These are phyloP conservation scores for Neuroterus valhalla DNA, from an alignment of 1,140 invertebrate genomes.

Conservation along the genomic window DNA sequence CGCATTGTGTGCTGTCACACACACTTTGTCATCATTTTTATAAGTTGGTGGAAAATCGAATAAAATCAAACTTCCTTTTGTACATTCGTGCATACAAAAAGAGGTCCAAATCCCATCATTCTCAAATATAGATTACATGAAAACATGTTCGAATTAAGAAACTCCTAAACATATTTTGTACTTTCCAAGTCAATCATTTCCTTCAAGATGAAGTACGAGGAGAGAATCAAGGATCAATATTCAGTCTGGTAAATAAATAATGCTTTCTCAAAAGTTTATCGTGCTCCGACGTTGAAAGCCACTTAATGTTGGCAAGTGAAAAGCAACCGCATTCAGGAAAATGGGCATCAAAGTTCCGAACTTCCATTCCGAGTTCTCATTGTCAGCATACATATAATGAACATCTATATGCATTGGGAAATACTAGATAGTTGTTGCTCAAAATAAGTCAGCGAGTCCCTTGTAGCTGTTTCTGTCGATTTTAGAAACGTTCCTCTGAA, in stretches of 20 bases:
- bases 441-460: neutral
- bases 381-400: conserved; percentile 8
- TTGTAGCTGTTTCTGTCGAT: neutral
- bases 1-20: too few species aligned
- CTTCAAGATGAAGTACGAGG: neutral
- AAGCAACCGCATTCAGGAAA: conserved; percentile 20
- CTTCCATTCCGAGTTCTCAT: conserved; percentile 19
- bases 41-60: too few species aligned
- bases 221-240: conserved; percentile 12
- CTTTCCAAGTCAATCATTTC: neutral
- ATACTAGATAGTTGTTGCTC: conserved; percentile 1
- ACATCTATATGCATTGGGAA: neutral
- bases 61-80: too few species aligned
- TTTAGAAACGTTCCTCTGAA: neutral
- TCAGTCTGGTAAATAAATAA: conserved; percentile 25
- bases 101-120: too few species aligned
- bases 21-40: too few species aligned
- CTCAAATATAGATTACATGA: too few species aligned
- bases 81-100: too few species aligned
- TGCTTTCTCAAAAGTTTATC: conserved; percentile 19
- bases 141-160: too few species aligned
- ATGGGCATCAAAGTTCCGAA: conserved; percentile 18
- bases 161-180: neutral
- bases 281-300: neutral
- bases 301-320: conserved; percentile 26